These are phyloP conservation scores for Zaprionus taronus DNA, from an alignment of 1,140 invertebrate species.

Conservation along the genomic window DNA sequence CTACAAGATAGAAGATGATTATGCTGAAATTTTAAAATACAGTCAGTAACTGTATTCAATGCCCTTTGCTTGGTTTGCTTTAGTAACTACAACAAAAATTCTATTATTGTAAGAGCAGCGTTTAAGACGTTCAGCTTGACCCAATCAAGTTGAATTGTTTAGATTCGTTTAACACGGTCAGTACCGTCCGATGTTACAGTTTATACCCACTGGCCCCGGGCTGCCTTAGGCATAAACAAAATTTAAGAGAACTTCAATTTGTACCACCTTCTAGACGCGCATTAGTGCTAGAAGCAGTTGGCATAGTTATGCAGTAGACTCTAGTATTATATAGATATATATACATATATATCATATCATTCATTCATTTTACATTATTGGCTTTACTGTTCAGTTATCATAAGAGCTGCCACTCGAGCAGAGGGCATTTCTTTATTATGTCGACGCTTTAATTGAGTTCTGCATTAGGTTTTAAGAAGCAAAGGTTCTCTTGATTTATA, in stretches of 20 bases:
- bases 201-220: constrained; percentile 8
- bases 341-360: constrained; percentile 32
- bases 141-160: constrained; percentile 57
- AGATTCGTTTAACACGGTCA: constrained; percentile 17
- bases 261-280: constrained; percentile 28
- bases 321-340: constrained; percentile 38
- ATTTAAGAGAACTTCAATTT: constrained; percentile 1
- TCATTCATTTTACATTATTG: constrained; percentile 10
- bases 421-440: constrained; percentile 22
- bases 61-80: constrained; percentile 36
- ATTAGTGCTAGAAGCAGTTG: constrained; percentile 18
- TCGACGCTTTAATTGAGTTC: constrained; percentile 32
- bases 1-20: constrained; percentile 1
- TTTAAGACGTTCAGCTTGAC: constrained; percentile 51
- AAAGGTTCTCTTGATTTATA: constrained; percentile 15
- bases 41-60: constrained; percentile 23
- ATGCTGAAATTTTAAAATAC: constrained; percentile 19
- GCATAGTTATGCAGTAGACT: constrained; percentile 11
- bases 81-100: constrained; percentile 24
- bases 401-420: constrained; percentile 19
- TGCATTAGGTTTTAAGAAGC: constrained; percentile 44
- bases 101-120: constrained; percentile 33
- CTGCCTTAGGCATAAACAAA: constrained; percentile 6
- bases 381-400: constrained; percentile 16
- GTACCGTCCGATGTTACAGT: constrained; percentile 30